phyloP scores from a whole-genome alignment of 2,797 vertebrate species.

The Huso huso region DNA sequence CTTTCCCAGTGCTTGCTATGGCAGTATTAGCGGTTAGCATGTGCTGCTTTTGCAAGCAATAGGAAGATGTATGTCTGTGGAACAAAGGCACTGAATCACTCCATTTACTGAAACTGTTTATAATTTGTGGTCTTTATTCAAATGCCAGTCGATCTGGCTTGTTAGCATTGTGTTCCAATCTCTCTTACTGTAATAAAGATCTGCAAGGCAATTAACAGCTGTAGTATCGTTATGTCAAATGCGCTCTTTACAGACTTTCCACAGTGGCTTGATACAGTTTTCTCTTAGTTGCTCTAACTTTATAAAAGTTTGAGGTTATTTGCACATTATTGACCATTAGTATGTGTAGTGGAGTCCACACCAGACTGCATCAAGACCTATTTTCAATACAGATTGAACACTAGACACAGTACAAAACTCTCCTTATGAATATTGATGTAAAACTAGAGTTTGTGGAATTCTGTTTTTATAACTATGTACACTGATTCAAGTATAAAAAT shows the following conservation, averaged over 20 bases:
- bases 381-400: constrained; percentile 38
- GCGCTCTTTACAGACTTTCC: constrained; percentile 40
- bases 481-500: too few relatives aligned
- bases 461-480: too few relatives aligned
- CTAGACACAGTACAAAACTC: constrained; percentile 24
- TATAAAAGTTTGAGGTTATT: constrained; percentile 25
- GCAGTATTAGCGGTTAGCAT: constrained; percentile 63
- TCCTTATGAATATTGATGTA: too few relatives aligned
- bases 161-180: constrained; percentile 41
- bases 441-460: too few relatives aligned
- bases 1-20: constrained; percentile 75
- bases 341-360: constrained; percentile 34
- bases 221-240: constrained; percentile 49
- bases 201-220: constrained; percentile 48
- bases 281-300: constrained; percentile 49
- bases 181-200: constrained; percentile 53
- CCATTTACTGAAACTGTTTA: constrained; percentile 77
- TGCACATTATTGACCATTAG: constrained; percentile 37
- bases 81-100: constrained; percentile 74
- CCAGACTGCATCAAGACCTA: constrained; percentile 3
- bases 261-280: neutral
- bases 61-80: constrained; percentile 67
- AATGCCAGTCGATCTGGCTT: constrained; percentile 61
- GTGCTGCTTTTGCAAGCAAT: constrained; percentile 67
- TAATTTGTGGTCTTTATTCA: constrained; percentile 80